Percentiles rank a stretch among this genome's conserved stretches.
Conservation (phyloP, 92 coral and sea anemone genomes). For the Heteractis magnifica region DNA sequence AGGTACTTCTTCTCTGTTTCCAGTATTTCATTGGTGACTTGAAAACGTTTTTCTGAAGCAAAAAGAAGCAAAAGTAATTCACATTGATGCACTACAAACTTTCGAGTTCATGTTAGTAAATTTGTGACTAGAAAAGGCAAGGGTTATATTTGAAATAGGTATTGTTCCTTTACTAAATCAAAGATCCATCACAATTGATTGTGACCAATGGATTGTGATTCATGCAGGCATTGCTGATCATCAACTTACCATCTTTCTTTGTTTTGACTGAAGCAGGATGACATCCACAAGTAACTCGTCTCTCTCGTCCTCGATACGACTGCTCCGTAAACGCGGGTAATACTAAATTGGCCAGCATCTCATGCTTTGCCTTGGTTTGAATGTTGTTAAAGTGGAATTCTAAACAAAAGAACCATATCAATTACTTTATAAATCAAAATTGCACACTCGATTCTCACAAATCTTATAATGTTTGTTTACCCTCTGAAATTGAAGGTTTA, state of each 20-base stretch:
- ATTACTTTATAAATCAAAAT: neutral
- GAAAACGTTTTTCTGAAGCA: slow-evolving; percentile 77
- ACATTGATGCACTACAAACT: no score
- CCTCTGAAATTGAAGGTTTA: neutral
- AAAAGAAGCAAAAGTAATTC: neutral
- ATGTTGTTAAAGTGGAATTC: slow-evolving; percentile 76
- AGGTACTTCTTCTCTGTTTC: slow-evolving; percentile 95
- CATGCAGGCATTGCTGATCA: neutral
- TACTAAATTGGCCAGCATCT: slow-evolving; percentile 90
- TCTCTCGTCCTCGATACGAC: slow-evolving; percentile 52
- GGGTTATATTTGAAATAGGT: neutral
- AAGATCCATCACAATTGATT: neutral
- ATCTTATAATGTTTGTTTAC: neutral
- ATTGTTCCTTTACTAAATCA: neutral
- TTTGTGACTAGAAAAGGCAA: no score
- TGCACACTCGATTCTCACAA: neutral
- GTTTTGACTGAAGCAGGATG: slow-evolving; percentile 66
- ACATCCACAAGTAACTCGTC: slow-evolving; percentile 77
- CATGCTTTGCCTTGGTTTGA: slow-evolving; percentile 91
- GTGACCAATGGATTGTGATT: neutral
- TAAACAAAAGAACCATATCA: neutral
- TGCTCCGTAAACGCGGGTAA: slow-evolving; percentile 77
- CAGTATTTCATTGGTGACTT: slow-evolving; percentile 83
- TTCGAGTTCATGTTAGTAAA: no score
- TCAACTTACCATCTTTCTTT: slow-evolving; percentile 84